Percentiles rank a stretch among this genome's conserved stretches.
phyloP scores from a whole-genome alignment of 2,113 vertebrate genomes.

The Gavialis gangeticus region DNA sequence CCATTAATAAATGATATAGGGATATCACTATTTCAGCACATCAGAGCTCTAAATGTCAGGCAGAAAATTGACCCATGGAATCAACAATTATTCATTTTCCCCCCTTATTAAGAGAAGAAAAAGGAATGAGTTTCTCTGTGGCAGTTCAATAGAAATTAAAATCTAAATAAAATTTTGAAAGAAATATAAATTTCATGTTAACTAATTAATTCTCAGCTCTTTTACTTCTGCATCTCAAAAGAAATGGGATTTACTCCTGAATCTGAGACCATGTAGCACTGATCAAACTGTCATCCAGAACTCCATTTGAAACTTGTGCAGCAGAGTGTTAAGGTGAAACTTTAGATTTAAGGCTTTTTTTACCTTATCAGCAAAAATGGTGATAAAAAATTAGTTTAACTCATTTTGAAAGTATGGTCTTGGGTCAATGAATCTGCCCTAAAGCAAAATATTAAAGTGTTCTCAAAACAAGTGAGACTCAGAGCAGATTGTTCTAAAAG shows the following conservation, averaged over 20 bases:
- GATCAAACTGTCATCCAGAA: neutral
- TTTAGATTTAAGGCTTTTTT: slow-evolving; percentile 23
- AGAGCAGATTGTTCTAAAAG: neutral
- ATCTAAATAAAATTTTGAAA: neutral
- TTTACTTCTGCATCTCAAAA: neutral
- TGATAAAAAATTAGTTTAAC: neutral
- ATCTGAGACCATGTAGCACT: neutral
- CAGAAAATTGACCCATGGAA: neutral
- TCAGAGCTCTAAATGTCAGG: neutral
- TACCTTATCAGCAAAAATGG: slow-evolving; percentile 15
- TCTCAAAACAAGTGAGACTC: neutral
- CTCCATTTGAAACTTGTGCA: neutral
- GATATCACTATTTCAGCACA: neutral
- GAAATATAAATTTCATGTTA: neutral
- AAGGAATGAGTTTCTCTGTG: neutral
- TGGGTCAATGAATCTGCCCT: neutral
- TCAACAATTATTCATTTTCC: neutral
- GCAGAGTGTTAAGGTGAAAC: neutral
- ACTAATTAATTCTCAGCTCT: neutral
- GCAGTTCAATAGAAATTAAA: neutral
- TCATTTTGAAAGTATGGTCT: slow-evolving; percentile 11
- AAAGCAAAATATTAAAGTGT: slow-evolving; percentile 24
- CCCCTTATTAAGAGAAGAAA: neutral
- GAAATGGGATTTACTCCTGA: neutral
- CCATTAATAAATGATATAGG: neutral